Evolutionary conservation across 2,113 vertebrate genomes (phyloP).

Genomic region (Passer domesticus): DNA sequence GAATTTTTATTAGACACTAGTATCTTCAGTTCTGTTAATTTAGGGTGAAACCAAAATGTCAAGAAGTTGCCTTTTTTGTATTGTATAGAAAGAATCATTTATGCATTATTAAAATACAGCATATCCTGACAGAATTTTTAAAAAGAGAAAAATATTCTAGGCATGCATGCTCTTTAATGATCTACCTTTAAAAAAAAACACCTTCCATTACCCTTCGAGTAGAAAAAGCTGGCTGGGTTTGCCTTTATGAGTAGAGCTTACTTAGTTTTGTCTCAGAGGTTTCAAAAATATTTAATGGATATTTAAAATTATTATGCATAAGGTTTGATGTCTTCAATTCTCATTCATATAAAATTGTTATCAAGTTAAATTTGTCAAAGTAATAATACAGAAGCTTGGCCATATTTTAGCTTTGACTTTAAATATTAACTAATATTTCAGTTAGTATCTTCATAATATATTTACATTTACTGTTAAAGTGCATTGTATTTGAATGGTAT

Average conservation of each 20-base stretch:
- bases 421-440: neutral
- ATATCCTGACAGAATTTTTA: neutral
- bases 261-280: neutral
- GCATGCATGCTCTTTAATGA: neutral
- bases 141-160: neutral
- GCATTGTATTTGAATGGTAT: neutral
- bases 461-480: neutral
- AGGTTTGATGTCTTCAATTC: neutral
- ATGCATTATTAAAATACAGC: neutral
- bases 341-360: neutral
- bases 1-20: constrained; percentile 6
- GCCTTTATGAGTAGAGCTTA: neutral
- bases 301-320: neutral
- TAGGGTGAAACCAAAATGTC: neutral
- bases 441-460: neutral
- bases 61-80: neutral
- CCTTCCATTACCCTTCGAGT: neutral
- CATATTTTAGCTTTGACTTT: neutral
- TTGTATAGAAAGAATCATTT: neutral
- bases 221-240: neutral
- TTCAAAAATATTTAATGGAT: neutral
- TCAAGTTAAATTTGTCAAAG: neutral
- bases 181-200: neutral
- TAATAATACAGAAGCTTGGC: neutral
- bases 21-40: neutral